Conservation (phyloP, 2,797 vertebrate species). For the Lophius americanus region DNA sequence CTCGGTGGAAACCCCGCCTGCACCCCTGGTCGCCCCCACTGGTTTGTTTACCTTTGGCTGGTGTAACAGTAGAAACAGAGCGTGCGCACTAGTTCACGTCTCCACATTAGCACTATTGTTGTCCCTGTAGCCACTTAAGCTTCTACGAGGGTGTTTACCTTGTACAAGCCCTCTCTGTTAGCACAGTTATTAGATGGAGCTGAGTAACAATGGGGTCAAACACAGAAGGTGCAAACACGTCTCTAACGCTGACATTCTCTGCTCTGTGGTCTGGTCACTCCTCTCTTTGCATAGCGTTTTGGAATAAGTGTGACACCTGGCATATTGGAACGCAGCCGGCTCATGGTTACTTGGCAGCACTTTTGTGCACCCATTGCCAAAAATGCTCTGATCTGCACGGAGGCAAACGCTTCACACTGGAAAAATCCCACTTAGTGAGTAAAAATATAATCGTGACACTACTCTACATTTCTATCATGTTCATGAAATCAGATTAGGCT, state of each 20-base stretch:
- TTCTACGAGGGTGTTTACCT: slow-evolving; percentile 70
- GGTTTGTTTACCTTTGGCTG: slow-evolving; percentile 72
- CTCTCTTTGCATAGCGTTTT: slow-evolving; percentile 39
- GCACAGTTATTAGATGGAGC: slow-evolving; percentile 63
- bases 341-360: slow-evolving; percentile 49
- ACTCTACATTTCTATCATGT: too few relatives aligned
- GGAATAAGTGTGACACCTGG: slow-evolving; percentile 52
- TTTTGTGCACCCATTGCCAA: slow-evolving; percentile 24
- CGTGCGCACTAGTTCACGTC: slow-evolving; percentile 43
- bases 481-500: too few relatives aligned
- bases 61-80: slow-evolving; percentile 64
- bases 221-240: slow-evolving; percentile 18
- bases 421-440: too few relatives aligned
- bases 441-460: too few relatives aligned
- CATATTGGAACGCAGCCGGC: slow-evolving; percentile 26
- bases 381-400: slow-evolving; percentile 31
- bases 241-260: slow-evolving; percentile 20
- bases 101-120: slow-evolving; percentile 71
- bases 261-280: slow-evolving; percentile 16
- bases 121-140: slow-evolving; percentile 45
- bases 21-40: slow-evolving; percentile 55
- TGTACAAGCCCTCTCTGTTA: slow-evolving; percentile 57
- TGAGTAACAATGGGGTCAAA: slow-evolving; percentile 55
- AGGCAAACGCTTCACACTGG: slow-evolving; percentile 25
- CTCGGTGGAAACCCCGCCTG: slow-evolving; percentile 51